Conservation (phyloP, 2,113 vertebrate species). For the Montifringilla adamsi region DNA sequence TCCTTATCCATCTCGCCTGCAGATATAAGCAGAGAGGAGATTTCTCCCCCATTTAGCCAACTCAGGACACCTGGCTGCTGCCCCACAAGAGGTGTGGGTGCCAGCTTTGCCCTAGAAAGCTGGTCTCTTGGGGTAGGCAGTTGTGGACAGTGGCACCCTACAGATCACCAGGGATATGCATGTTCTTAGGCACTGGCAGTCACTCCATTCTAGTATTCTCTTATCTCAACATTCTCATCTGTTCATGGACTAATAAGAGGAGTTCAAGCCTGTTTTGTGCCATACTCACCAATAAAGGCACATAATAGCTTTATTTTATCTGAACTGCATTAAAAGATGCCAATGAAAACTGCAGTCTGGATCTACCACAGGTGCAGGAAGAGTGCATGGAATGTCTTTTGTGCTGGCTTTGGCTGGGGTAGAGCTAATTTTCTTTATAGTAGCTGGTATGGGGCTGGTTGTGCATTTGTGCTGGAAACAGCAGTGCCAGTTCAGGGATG, state of each 20-base stretch:
- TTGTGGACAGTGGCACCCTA: accelerated
- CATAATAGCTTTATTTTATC: not conserved
- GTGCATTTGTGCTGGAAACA: not conserved
- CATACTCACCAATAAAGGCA: not conserved
- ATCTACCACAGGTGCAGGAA: not conserved
- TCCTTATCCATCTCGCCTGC: not conserved
- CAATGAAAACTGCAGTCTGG: not conserved
- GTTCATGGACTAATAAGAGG: not conserved
- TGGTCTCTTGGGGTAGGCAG: accelerated
- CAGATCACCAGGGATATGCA: accelerated
- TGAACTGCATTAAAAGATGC: not conserved
- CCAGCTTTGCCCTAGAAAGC: not conserved
- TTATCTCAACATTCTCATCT: not conserved
- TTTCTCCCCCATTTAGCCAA: not conserved
- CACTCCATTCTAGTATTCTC: not conserved
- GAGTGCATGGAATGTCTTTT: not conserved
- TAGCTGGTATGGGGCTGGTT: not conserved
- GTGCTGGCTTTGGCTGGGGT: not conserved
- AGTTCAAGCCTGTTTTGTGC: not conserved
- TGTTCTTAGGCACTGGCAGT: not conserved
- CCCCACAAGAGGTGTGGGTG: not conserved
- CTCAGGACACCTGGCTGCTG: not conserved
- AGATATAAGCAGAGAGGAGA: not conserved
- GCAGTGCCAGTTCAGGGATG: not conserved
- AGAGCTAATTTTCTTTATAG: not conserved